Evolutionary conservation across 2,113 vertebrate genomes (phyloP), one percentile per base, ranked within the genome.

Genomic region (Eublepharis macularius): DNA sequence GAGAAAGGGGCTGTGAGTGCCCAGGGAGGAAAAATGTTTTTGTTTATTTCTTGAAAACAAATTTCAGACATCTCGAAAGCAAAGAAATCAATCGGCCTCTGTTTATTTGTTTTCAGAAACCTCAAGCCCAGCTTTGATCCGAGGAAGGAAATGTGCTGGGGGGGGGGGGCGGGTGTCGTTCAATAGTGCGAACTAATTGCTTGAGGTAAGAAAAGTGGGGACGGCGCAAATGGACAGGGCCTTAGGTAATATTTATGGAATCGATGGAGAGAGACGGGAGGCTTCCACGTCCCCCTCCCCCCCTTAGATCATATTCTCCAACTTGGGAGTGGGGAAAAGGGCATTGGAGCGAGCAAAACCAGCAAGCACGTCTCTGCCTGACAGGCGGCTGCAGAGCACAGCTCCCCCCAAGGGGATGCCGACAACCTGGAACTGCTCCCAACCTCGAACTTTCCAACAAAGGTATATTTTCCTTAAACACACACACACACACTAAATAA

Each of bases 71-170:
- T 90, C 89, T 91, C 69, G 87, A 85, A 89, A 90, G 88, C 87
- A 90, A 70, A 87, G 73, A 77, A 93, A 91, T 92, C 88, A 77
- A 85, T 80, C 88, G 83, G 65, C 16, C 75, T 91, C 82, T 84
- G 87, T 91, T 93, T 92, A 81, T 90, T 95, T 93, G 86, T 84
- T 88, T 86, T 86, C 60, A 88, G 89, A 89, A 81, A 88, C 78
- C 43, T 70, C 32, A 76, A 87, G 81, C 63, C 47, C 81, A n/a
- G 82, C 86, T 95, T 92, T 72, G 88, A 94, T 92, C 81, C 86
- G 87, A 87, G 86, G 87, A 83, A 94, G 88, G 88, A 91, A 90
- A 93, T 26, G 86, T 32, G 78, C 83, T 89, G 39, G 16, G 51
- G 51, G 17, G 6, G 26, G 29, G 2, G 24, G 29, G 76, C 0